Evolutionary conservation across 2,888 invertebrate genomes (phyloP).

Genomic region (Cosmorhoe ocellata): DNA sequence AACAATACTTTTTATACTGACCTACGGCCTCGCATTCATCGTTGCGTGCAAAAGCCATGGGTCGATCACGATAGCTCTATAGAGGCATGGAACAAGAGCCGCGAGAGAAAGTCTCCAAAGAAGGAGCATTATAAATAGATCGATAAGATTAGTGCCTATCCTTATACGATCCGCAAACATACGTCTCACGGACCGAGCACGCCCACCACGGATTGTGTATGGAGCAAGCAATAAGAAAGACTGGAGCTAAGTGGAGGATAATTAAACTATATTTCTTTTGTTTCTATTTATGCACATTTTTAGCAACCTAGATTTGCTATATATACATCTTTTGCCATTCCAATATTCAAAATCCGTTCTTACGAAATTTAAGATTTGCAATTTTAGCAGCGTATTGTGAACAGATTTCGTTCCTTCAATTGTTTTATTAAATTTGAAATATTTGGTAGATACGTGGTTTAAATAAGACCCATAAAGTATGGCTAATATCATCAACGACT

Average conservation of each 20-base stretch:
- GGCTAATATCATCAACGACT: background rate
- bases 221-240: conserved; percentile 34
- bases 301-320: too few species aligned
- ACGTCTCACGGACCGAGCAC: conserved; percentile 43
- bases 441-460: too few species aligned
- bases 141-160: conserved; percentile 46
- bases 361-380: too few species aligned
- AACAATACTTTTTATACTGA: background rate
- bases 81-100: background rate
- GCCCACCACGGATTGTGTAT: conserved; percentile 41
- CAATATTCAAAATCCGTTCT: too few species aligned
- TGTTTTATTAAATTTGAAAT: too few species aligned
- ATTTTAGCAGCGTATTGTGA: too few species aligned
- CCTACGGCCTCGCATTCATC: background rate
- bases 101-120: conserved; percentile 36
- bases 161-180: conserved; percentile 52
- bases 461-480: too few species aligned
- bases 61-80: conserved; percentile 35
- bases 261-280: background rate
- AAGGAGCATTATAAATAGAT: conserved; percentile 32
- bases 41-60: conserved; percentile 25
- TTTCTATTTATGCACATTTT: background rate
- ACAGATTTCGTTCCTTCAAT: too few species aligned
- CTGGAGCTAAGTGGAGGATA: too few species aligned
- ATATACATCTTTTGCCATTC: too few species aligned